Evolutionary conservation across 2,113 vertebrate genomes (phyloP), one percentile per base, ranked within the genome.

Genomic region (Hippocampus comes): DNA sequence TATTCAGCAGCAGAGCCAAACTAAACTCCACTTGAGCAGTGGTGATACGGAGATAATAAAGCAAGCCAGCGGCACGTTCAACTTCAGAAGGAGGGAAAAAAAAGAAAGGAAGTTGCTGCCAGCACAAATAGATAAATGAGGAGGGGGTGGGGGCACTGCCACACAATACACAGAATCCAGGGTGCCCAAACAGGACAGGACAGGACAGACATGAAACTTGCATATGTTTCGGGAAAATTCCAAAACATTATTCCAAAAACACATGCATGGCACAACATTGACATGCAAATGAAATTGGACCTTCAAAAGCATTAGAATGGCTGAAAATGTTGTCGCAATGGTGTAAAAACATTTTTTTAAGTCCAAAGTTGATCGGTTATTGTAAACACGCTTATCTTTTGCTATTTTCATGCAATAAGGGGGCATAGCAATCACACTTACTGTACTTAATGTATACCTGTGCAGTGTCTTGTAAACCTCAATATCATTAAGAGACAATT

Each of bases 41-140:
- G 55, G 72, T 68, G 85, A 87, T 90, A 80, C 48, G n/a, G 72
- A 86, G 89, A 91, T 90, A 89, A 90, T 86, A 88, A 84, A 76
- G 74, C 64, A 78, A 80, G 87, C 90, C 87, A 71, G 63, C 69
- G 84, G 87, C 86, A 76, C 64, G 78, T 87, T 87, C 80, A 83
- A 89, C 90, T 92, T 93, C 89, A 84, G 84, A 90, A 82, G 43
- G 78, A 79, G 27, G 20, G 3, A 9, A 3, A 61, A 84, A 89
- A 86, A 84, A 87, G 15, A 87, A 80, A 86, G 81, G 82, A 86
- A 91, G 88, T 90, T 80, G 87, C 90, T 86, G 72, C 42, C 48
- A 89, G 80, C 86, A 72, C 81, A 81, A 81, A 83, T 67, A 88
- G 87, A 91, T 90, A 84, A 20, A 38, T 38, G 34, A 0, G 30